Evolutionary conservation across 2,888 invertebrate genomes (phyloP).

Genomic region (Habrosyne pyritoides): DNA sequence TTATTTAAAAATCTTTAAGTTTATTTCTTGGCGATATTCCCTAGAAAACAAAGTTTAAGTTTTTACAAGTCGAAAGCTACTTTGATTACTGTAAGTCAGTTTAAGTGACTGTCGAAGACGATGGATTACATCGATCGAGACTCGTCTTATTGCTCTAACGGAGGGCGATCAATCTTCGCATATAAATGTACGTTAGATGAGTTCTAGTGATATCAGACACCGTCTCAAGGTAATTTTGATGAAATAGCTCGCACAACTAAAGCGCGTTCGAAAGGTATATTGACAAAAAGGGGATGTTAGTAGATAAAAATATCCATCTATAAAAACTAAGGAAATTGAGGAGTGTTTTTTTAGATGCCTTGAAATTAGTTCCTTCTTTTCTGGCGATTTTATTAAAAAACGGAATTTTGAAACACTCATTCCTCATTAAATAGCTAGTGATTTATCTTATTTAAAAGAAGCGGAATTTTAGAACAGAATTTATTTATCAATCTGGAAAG

Average conservation of each 20-base stretch:
- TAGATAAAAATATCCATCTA: too few relatives aligned
- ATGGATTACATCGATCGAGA: neutral
- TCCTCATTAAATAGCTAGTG: too few relatives aligned
- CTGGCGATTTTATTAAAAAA: too few relatives aligned
- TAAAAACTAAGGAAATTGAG: too few relatives aligned
- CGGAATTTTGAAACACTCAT: too few relatives aligned
- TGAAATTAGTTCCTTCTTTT: too few relatives aligned
- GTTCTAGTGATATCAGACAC: conserved; percentile 2
- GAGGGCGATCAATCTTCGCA: conserved; percentile 2
- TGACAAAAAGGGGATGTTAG: neutral
- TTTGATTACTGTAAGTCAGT: neutral
- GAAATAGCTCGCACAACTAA: neutral
- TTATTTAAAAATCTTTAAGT: too few relatives aligned
- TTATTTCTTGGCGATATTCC: neutral
- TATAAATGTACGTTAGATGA: conserved; percentile 1
- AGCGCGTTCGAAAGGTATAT: neutral
- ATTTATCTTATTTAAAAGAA: too few relatives aligned
- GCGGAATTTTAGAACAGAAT: too few relatives aligned
- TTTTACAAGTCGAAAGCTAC: neutral
- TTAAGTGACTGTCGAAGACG: neutral
- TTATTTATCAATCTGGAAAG: too few relatives aligned
- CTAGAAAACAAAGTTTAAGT: neutral
- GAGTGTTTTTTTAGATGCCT: too few relatives aligned
- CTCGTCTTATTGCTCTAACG: conserved; percentile 4
- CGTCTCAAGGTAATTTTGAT: neutral